Evolutionary conservation across 2,113 vertebrate species (phyloP).

Genomic region (Neogale vison): DNA sequence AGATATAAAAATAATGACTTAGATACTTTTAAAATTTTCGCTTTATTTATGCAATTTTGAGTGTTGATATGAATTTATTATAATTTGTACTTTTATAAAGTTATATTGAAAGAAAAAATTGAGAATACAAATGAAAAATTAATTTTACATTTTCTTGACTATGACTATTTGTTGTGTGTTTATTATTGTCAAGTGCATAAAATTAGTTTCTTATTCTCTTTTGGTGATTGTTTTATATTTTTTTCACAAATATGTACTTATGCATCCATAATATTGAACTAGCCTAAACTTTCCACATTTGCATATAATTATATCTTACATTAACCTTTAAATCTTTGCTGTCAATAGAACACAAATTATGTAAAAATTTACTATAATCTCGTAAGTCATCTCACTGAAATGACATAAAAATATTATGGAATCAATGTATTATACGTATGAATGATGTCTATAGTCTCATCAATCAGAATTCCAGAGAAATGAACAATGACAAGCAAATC

Average conservation of each 20-base stretch:
- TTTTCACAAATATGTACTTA: background rate
- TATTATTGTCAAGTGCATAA: background rate
- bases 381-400: background rate
- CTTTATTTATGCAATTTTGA: slow-evolving; percentile 15
- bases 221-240: background rate
- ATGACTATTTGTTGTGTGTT: background rate
- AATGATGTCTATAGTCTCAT: background rate
- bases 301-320: background rate
- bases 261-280: background rate
- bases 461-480: background rate
- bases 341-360: background rate
- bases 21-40: background rate
- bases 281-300: background rate
- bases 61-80: background rate
- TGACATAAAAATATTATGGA: background rate
- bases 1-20: background rate
- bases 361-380: background rate
- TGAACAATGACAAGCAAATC: background rate
- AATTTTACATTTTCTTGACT: background rate
- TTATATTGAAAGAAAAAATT: background rate
- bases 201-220: background rate
- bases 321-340: background rate
- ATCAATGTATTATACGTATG: background rate
- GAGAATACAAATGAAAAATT: background rate
- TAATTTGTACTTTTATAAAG: background rate